These are phyloP conservation scores for Abscondita cerata DNA, from an alignment of 2,888 invertebrate genomes.

Conservation along the genomic window DNA sequence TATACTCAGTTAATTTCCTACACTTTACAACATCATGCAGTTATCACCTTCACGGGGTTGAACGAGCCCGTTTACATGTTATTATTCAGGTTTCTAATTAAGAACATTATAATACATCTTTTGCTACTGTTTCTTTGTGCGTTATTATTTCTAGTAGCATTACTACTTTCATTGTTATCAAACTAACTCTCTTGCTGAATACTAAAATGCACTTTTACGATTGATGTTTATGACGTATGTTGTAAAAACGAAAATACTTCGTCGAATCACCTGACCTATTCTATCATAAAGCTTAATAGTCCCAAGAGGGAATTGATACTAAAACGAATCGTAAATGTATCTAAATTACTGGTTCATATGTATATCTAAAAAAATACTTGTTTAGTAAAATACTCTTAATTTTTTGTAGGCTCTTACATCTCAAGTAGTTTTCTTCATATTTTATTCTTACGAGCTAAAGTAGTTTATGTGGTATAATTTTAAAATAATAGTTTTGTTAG, in stretches of 20 bases:
- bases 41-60: constrained; percentile 24
- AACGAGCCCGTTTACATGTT: constrained; percentile 18
- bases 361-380: neutral
- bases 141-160: neutral
- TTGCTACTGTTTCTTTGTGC: neutral
- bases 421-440: too few species aligned
- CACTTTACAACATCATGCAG: constrained; percentile 20
- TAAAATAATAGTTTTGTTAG: too few species aligned
- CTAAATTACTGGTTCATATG: constrained; percentile 46
- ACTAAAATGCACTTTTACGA: constrained; percentile 42
- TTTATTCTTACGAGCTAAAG: too few species aligned
- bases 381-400: too few species aligned
- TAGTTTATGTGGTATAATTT: too few species aligned
- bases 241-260: constrained; percentile 49
- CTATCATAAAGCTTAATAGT: constrained; percentile 54
- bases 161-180: constrained; percentile 10
- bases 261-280: constrained; percentile 51
- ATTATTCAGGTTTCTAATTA: constrained; percentile 13
- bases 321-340: constrained; percentile 53
- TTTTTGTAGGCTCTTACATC: too few species aligned
- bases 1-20: constrained; percentile 30
- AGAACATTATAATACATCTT: constrained; percentile 11
- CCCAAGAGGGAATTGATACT: constrained; percentile 53
- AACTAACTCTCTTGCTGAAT: constrained; percentile 22
- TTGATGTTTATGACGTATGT: constrained; percentile 50